Conservation (phyloP, 2,113 vertebrate species). For the Hymenochirus boettgeri region DNA sequence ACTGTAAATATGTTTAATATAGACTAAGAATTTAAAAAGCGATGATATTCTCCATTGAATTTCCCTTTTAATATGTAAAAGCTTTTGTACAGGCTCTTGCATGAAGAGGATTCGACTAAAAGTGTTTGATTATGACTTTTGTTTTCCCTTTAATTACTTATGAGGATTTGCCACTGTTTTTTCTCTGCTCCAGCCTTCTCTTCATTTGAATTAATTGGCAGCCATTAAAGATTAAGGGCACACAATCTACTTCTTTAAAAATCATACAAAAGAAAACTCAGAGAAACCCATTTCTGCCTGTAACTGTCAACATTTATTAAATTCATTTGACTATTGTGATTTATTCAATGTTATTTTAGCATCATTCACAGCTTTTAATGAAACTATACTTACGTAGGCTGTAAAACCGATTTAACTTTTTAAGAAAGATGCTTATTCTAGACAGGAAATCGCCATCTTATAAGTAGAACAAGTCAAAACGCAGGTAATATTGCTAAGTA, state of each 20-base stretch:
- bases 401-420: neutral
- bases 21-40: too few relatives aligned
- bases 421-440: neutral
- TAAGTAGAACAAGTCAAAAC: conserved; percentile 12
- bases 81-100: too few relatives aligned
- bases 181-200: neutral
- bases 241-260: neutral
- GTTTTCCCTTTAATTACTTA: too few relatives aligned
- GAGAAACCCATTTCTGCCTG: neutral
- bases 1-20: too few relatives aligned
- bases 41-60: too few relatives aligned
- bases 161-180: neutral
- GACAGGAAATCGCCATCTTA: conserved; percentile 5
- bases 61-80: too few relatives aligned
- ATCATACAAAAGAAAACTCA: neutral
- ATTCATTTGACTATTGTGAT: conserved; percentile 1
- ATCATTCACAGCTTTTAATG: neutral
- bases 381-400: neutral
- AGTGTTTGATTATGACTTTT: too few relatives aligned
- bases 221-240: conserved; percentile 11
- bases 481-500: conserved; percentile 20
- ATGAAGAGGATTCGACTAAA: too few relatives aligned
- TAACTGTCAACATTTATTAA: conserved; percentile 5
- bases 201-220: neutral
- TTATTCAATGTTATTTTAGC: conserved; percentile 3